A percentile compares a stretch with the other conserved stretches of the same genome.
These are phyloP conservation scores for Orchestes rusci DNA, from an alignment of 2,888 invertebrate genomes.

Conservation along the genomic window DNA sequence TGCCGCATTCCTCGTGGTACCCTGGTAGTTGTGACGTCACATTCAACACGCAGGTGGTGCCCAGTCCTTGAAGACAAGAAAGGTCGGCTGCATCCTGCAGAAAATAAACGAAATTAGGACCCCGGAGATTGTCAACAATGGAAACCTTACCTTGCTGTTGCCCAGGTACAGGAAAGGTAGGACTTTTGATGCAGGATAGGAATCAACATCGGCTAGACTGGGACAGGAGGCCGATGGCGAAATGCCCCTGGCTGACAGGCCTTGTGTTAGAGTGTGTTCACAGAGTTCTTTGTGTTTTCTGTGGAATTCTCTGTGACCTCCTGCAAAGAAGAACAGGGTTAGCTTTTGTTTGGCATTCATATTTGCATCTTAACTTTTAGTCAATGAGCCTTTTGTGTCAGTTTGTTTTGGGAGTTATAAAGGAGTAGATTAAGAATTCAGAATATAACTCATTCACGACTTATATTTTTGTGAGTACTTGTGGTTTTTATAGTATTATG, in stretches of 20 bases:
- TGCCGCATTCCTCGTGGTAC: slow-evolving; percentile 59
- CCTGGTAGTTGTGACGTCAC: slow-evolving; percentile 72
- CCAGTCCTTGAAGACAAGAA: slow-evolving; percentile 45
- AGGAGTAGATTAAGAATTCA: no score
- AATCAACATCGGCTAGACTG: slow-evolving; percentile 58
- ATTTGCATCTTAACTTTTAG: no score
- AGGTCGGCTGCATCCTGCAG: slow-evolving; percentile 26
- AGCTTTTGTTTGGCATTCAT: no score
- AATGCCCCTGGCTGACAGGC: slow-evolving; percentile 37
- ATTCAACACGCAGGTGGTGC: slow-evolving; percentile 72
- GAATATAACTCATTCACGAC: not conserved
- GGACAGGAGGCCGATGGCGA: slow-evolving; percentile 48
- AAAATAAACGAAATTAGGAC: no score
- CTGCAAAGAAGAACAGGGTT: slow-evolving; percentile 43
- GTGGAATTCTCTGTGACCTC: slow-evolving; percentile 64
- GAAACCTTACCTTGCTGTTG: slow-evolving; percentile 59
- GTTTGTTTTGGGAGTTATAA: no score
- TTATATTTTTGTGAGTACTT: no score
- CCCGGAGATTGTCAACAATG: not conserved
- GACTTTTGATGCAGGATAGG: slow-evolving; percentile 69
- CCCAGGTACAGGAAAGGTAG: slow-evolving; percentile 76
- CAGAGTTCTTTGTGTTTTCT: slow-evolving; percentile 64
- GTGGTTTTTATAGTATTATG: no score
- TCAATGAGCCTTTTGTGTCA: no score
- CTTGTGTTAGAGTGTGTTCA: slow-evolving; percentile 57